Base-by-base conservation (phyloP, 2,888 invertebrate species). In the Alviniconcha strummeri region DNA sequence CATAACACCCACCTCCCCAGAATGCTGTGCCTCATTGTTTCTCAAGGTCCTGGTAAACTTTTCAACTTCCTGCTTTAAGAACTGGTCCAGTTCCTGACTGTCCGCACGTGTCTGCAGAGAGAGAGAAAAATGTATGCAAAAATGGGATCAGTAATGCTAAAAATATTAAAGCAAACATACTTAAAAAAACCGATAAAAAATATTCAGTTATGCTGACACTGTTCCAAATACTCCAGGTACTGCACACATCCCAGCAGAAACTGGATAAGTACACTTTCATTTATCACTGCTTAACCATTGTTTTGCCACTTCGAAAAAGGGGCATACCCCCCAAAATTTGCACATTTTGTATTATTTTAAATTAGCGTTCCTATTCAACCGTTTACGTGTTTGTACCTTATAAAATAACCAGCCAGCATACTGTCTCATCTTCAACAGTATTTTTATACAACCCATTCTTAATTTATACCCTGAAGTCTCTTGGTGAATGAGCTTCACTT, bases 31-130 rank as follows among this genome's bases (percentile, higher is more conserved):
- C 74, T 91, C 93, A 71, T 88, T 86, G 83, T 88, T 91, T 76
- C 94, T 89, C 80, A 94, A 90, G 17, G 93, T 91, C 84, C 94
- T 94, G 85, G 93, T 90, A 91, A 94, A 94, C 15, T 89, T 93
- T 96, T 97, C 86, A 95, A 96, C 93, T 96, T 97, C 89, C 96
- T 95, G 88, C 95, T 96, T 90, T 95, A 96, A 87, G 77, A 87
- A 86, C 5, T 88, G 87, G 80, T 92, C 92, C 64, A 94, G 88
- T 67, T 92, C 91, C n/a, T 96, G 95, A 64, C 98, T 98, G 87
- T 97, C 96, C 94, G 98, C 98, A 94, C 98, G 97, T 56, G 98
- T 94, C 95, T 95, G 86, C 0, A 88, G 88, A 55, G 7, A 13
- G 8, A 74, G 36, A n/a, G n/a, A 17, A 19, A 5, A 11, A 52